Conservation (phyloP, 2,113 vertebrate genomes). For the Loxodonta africana region DNA sequence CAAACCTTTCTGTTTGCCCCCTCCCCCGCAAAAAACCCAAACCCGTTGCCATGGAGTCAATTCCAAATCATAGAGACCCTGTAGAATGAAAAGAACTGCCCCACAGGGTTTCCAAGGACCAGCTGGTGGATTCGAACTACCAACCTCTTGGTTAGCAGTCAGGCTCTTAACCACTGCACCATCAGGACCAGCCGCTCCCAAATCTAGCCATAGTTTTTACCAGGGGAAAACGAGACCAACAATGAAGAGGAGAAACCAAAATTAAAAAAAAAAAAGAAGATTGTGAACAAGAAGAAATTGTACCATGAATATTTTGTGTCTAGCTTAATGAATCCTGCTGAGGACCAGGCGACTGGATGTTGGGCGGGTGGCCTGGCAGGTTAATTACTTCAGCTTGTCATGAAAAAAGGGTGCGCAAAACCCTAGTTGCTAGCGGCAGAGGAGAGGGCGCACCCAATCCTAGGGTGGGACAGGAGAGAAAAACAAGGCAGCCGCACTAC, state of each 20-base stretch:
- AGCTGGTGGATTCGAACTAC: too few species aligned
- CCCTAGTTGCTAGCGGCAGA: neutral
- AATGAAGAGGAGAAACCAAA: neutral
- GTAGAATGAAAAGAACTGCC: too few species aligned
- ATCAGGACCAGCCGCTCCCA: neutral
- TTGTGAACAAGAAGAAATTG: conserved; percentile 43
- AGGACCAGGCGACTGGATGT: neutral
- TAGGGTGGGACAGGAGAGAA: neutral
- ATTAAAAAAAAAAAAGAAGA: conserved; percentile 50
- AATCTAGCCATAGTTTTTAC: conserved; percentile 36
- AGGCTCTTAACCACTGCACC: too few species aligned
- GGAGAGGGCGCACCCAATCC: neutral
- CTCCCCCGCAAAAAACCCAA: neutral
- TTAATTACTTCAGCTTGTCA: conserved; percentile 4
- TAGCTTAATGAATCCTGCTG: neutral
- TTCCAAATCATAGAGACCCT: too few species aligned
- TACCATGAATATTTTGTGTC: neutral
- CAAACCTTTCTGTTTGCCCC: neutral
- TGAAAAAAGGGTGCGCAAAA: neutral
- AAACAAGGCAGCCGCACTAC: neutral
- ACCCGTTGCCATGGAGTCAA: too few species aligned
- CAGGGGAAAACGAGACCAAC: neutral
- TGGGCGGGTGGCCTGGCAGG: neutral
- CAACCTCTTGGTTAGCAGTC: too few species aligned
- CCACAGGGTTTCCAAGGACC: too few species aligned